Percentiles rank a stretch among this genome's conserved stretches.
These are phyloP conservation scores for Herpetotheres cachinnans DNA, from an alignment of 2,113 vertebrate species.

Conservation along the genomic window DNA sequence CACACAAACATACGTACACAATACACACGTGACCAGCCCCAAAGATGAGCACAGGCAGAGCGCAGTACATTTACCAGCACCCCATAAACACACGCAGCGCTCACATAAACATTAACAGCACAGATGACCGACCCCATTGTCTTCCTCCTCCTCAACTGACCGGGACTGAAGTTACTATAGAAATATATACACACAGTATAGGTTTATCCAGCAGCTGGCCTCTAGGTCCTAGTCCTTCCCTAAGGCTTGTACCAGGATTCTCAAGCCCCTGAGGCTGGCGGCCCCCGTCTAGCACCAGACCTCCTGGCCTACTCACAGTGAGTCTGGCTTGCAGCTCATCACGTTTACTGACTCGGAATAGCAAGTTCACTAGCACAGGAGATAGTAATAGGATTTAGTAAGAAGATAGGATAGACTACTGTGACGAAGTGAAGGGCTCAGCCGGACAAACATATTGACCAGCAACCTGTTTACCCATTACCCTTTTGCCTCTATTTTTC, in stretches of 20 bases:
- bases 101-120: not conserved
- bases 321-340: not conserved
- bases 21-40: too few species aligned
- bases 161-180: not conserved
- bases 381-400: not conserved
- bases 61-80: not conserved
- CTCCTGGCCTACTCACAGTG: not conserved
- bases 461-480: not conserved
- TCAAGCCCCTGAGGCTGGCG: not conserved
- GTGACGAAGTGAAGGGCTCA: not conserved
- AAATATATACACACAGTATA: not conserved
- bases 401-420: not conserved
- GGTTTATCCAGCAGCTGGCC: not conserved
- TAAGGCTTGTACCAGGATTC: not conserved
- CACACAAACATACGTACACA: not conserved
- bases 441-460: not conserved
- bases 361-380: not conserved
- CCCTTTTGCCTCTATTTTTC: not conserved
- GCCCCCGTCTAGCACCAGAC: not conserved
- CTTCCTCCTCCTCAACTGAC: not conserved
- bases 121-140: fast-evolving
- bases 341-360: not conserved
- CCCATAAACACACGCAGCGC: not conserved
- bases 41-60: not conserved
- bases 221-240: not conserved